A percentile compares a stretch with the other conserved stretches of the same genome.
Conservation (phyloP, 2,797 vertebrate species). For the Mus spretus region DNA sequence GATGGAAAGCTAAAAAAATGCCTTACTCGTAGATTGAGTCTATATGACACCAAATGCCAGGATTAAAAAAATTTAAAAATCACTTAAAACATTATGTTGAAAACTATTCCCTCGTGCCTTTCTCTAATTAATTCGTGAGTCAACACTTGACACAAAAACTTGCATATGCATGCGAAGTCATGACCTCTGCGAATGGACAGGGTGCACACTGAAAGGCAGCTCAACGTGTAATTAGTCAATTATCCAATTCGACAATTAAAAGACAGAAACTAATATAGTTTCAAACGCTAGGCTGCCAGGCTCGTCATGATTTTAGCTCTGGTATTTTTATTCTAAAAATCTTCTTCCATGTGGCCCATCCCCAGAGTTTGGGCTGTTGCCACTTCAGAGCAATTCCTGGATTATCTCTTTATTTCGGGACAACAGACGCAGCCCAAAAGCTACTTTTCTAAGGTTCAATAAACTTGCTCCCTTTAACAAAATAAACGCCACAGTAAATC, state of each 20-base stretch:
- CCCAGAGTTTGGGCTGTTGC: constrained; percentile 36
- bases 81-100: constrained; percentile 45
- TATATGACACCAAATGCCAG: constrained; percentile 77
- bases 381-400: constrained; percentile 27
- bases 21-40: constrained; percentile 69
- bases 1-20: constrained; percentile 63
- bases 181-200: not conserved
- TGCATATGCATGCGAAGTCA: too few relatives aligned
- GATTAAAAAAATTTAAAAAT: not conserved
- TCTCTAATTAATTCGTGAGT: constrained; percentile 45
- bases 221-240: constrained; percentile 15
- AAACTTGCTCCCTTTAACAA: constrained; percentile 53
- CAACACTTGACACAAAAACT: constrained; percentile 6
- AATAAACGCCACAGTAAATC: constrained; percentile 69
- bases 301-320: constrained; percentile 40
- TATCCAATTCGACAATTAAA: not conserved
- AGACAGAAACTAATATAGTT: constrained; percentile 49
- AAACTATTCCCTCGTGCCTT: constrained; percentile 51
- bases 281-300: constrained; percentile 15
- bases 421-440: not conserved
- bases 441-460: constrained; percentile 52
- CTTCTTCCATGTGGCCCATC: constrained; percentile 4
- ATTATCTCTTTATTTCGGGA: constrained; percentile 61
- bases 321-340: constrained; percentile 59
- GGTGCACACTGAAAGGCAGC: not conserved